A percentile compares a stretch with the other conserved stretches of the same genome.
These are phyloP conservation scores for Mohoua ochrocephala DNA, from an alignment of 2,113 vertebrate genomes.

Conservation along the genomic window DNA sequence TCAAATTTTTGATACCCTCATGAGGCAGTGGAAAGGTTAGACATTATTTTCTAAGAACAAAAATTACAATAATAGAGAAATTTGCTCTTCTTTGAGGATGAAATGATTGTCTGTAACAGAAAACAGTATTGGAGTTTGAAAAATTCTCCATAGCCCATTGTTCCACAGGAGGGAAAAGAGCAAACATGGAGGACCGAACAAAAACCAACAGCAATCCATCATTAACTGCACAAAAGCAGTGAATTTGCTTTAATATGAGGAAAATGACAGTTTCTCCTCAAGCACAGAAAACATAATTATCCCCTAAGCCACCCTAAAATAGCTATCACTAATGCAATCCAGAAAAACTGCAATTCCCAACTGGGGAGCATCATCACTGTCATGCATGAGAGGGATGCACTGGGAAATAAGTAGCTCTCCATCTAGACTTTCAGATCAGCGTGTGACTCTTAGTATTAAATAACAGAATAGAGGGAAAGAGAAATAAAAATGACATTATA, in stretches of 20 bases:
- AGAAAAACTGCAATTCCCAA: background rate
- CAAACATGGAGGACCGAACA: background rate
- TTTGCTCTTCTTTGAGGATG: background rate
- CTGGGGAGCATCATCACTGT: background rate
- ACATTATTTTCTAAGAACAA: background rate
- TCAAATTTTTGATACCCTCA: background rate
- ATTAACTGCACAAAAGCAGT: background rate
- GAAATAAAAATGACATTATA: background rate
- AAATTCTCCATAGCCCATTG: background rate
- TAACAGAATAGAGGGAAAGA: background rate
- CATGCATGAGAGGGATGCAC: background rate
- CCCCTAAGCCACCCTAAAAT: background rate
- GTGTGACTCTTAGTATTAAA: background rate
- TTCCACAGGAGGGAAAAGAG: background rate
- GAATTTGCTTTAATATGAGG: background rate
- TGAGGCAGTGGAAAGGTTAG: background rate
- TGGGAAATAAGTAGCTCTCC: background rate
- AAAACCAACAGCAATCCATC: background rate
- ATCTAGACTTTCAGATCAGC: background rate
- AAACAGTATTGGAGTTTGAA: background rate
- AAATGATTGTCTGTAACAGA: background rate
- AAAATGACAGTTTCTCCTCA: background rate
- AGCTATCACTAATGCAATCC: background rate
- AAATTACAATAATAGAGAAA: background rate
- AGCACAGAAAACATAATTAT: background rate